Percentiles rank a stretch among this genome's conserved stretches.
These are phyloP conservation scores for Electrona antarctica DNA, from an alignment of 2,113 vertebrate species.

Conservation along the genomic window DNA sequence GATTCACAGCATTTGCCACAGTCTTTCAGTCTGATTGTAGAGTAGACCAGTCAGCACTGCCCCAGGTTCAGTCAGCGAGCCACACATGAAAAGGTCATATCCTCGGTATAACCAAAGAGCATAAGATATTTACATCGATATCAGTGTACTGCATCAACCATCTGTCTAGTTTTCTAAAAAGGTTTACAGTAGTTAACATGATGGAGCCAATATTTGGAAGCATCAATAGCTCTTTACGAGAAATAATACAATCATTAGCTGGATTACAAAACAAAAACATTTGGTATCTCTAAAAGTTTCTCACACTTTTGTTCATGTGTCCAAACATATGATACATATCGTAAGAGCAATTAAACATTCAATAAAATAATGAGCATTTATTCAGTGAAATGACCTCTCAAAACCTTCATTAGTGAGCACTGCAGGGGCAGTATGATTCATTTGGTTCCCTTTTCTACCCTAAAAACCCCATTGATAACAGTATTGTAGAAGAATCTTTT, in stretches of 20 bases:
- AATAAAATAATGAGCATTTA: constrained; percentile 8
- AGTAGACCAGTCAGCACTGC: neutral
- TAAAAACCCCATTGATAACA: constrained; percentile 41
- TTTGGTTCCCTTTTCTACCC: constrained; percentile 53
- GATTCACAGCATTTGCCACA: neutral
- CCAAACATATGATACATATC: constrained; percentile 29
- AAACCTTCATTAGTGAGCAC: constrained; percentile 28
- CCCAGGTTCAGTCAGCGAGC: neutral
- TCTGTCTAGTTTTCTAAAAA: constrained; percentile 13
- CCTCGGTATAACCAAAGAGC: constrained; percentile 47
- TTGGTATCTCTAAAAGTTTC: constrained; percentile 35
- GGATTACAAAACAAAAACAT: constrained; percentile 40
- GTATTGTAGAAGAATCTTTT: constrained; percentile 42
- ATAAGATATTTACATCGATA: constrained; percentile 14
- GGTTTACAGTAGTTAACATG: constrained; percentile 53
- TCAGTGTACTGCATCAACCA: constrained; percentile 6
- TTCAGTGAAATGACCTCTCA: constrained; percentile 12
- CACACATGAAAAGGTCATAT: constrained; percentile 11
- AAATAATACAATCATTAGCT: constrained; percentile 70
- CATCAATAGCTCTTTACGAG: constrained; percentile 50
- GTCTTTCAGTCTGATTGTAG: constrained; percentile 9
- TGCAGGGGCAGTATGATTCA: constrained; percentile 23
- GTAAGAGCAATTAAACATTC: constrained; percentile 36
- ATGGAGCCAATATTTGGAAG: constrained; percentile 34
- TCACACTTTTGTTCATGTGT: constrained; percentile 32